Percentiles rank a stretch among this genome's conserved stretches.
These are phyloP conservation scores for Philaethria dido DNA, from an alignment of 2,888 invertebrate species.

Conservation along the genomic window DNA sequence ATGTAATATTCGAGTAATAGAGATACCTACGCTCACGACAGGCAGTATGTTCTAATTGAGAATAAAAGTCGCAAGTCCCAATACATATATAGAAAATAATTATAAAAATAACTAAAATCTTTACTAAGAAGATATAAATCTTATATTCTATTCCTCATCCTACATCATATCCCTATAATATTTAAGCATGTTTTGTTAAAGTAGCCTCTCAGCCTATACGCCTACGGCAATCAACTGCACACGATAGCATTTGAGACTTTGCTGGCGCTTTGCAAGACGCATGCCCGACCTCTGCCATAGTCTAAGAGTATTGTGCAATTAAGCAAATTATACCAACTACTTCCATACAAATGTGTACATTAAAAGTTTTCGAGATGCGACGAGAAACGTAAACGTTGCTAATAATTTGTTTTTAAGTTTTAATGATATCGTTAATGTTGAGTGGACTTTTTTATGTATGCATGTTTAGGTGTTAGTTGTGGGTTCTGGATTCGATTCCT, in stretches of 20 bases:
- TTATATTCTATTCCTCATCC: too few relatives aligned
- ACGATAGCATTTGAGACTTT: conserved; percentile 46
- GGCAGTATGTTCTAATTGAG: too few relatives aligned
- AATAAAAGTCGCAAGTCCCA: too few relatives aligned
- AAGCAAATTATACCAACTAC: conserved; percentile 36
- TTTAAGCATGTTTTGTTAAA: neutral
- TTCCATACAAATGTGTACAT: conserved; percentile 30
- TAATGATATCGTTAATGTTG: conserved; percentile 26
- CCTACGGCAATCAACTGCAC: conserved; percentile 47
- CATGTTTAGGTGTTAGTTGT: too few relatives aligned
- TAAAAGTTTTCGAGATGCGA: conserved; percentile 27
- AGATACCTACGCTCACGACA: too few relatives aligned
- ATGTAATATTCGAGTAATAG: too few relatives aligned
- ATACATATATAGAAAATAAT: too few relatives aligned
- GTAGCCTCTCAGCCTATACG: conserved; percentile 31
- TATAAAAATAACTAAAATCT: too few relatives aligned
- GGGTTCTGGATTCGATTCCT: neutral
- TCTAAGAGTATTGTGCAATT: conserved; percentile 42
- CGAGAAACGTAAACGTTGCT: conserved; percentile 19
- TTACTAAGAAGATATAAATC: too few relatives aligned
- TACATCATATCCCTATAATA: too few relatives aligned
- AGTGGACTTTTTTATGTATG: neutral
- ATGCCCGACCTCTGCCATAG: conserved; percentile 40
- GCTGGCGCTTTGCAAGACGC: conserved; percentile 37
- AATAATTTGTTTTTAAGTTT: conserved; percentile 28